Evolutionary conservation across 2,113 vertebrate species (phyloP).

Genomic region (Oceanites oceanicus): DNA sequence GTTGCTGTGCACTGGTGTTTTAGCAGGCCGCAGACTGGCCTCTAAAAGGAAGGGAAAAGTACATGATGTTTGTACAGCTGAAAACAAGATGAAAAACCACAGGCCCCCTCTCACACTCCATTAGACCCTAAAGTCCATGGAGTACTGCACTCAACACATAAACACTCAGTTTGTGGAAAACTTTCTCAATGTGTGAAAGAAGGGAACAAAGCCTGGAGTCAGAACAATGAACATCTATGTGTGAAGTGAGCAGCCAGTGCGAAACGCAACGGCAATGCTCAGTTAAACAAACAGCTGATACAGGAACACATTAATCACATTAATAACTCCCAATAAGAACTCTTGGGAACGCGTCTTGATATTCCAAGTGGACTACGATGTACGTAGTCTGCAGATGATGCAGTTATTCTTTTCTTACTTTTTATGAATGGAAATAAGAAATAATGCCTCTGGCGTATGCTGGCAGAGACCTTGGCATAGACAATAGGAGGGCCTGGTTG

Average conservation of each 20-base stretch:
- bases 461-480: background rate
- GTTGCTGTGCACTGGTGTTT: constrained; percentile 55
- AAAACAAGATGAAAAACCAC: constrained; percentile 96
- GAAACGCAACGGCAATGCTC: background rate
- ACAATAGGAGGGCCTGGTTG: background rate
- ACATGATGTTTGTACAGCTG: constrained; percentile 97
- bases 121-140: constrained; percentile 91
- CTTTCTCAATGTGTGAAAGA: constrained; percentile 77
- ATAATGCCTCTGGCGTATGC: background rate
- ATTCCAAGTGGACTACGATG: background rate
- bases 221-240: constrained; percentile 83
- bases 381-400: background rate
- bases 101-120: constrained; percentile 94
- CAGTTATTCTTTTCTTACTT: background rate
- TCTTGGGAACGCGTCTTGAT: background rate
- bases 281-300: constrained; percentile 31
- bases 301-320: constrained; percentile 45
- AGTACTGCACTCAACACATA: constrained; percentile 94
- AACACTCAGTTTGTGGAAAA: constrained; percentile 89
- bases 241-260: constrained; percentile 2
- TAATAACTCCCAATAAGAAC: constrained; percentile 34
- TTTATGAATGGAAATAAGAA: background rate
- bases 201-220: constrained; percentile 64
- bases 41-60: constrained; percentile 76
- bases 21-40: constrained; percentile 63